These are phyloP conservation scores for Tachina lurida DNA, from an alignment of 2,888 invertebrate species.

Conservation along the genomic window DNA sequence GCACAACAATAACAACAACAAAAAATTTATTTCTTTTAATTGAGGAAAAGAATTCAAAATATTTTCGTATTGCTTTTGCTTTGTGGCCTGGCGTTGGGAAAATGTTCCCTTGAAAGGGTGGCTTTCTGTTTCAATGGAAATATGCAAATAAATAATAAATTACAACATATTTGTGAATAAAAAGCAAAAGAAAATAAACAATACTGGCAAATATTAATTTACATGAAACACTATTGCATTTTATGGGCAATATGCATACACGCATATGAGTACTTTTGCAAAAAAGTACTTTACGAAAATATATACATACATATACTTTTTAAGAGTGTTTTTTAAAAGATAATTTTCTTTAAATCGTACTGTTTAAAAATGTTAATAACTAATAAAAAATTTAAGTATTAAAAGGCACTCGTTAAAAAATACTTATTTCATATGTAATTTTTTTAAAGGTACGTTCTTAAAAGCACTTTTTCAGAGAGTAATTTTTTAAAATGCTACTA, in stretches of 20 bases:
- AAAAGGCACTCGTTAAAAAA: no score
- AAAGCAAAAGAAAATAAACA: not conserved
- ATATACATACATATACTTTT: no score
- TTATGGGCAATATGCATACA: not conserved
- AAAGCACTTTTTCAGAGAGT: no score
- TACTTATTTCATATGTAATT: no score
- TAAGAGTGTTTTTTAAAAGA: no score
- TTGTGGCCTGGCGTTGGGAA: not conserved
- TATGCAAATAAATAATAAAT: conserved; percentile 3
- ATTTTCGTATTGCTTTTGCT: conserved; percentile 20
- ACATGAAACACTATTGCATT: not conserved
- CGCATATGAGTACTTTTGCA: no score
- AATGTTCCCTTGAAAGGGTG: conserved; percentile 24
- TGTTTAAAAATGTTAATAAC: no score
- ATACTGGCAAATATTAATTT: not conserved
- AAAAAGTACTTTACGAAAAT: no score
- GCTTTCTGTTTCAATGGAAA: conserved; percentile 9
- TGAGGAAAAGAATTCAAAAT: conserved; percentile 54
- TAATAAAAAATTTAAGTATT: no score
- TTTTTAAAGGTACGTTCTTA: no score
- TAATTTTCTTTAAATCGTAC: no score
- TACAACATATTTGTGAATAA: conserved; percentile 17
- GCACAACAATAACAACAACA: conserved; percentile 12
- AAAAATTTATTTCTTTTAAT: conserved; percentile 43
- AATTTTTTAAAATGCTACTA: no score